Evolutionary conservation across 2,113 vertebrate genomes (phyloP).

Genomic region (Epinephelus moara): DNA sequence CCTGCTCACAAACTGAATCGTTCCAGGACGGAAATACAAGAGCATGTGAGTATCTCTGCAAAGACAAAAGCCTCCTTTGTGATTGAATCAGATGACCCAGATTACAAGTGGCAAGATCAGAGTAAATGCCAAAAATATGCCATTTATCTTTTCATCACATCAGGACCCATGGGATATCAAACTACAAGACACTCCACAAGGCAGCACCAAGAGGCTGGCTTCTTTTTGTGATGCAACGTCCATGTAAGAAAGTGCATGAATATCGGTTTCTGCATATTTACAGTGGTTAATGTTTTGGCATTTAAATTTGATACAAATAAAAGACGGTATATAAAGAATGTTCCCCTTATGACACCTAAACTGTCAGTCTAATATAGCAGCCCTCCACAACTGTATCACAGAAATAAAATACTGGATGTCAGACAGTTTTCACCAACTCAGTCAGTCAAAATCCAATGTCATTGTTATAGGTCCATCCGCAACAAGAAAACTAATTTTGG

Average conservation of each 20-base stretch:
- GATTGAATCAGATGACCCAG: neutral
- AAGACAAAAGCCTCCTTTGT: conserved; percentile 16
- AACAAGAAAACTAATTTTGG: no score
- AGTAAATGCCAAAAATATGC: neutral
- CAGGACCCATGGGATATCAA: conserved; percentile 73
- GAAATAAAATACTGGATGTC: no score
- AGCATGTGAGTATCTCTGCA: conserved; percentile 63
- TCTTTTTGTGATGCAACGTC: conserved; percentile 65
- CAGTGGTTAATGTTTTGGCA: neutral
- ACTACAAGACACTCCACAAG: conserved; percentile 70
- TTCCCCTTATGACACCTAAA: neutral
- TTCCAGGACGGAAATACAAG: conserved; percentile 53
- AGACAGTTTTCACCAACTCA: no score
- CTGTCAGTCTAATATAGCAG: no score
- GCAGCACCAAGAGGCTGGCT: conserved; percentile 72
- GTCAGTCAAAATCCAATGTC: no score
- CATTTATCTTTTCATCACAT: neutral
- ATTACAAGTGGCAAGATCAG: neutral
- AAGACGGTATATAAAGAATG: no score
- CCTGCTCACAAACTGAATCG: conserved; percentile 39
- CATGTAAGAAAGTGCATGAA: conserved; percentile 56
- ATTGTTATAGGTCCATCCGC: no score
- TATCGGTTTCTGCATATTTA: neutral
- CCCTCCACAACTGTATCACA: no score
- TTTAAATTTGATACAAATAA: neutral